These are phyloP conservation scores for Onthophagus taurus DNA, from an alignment of 1,140 invertebrate species.

Conservation along the genomic window DNA sequence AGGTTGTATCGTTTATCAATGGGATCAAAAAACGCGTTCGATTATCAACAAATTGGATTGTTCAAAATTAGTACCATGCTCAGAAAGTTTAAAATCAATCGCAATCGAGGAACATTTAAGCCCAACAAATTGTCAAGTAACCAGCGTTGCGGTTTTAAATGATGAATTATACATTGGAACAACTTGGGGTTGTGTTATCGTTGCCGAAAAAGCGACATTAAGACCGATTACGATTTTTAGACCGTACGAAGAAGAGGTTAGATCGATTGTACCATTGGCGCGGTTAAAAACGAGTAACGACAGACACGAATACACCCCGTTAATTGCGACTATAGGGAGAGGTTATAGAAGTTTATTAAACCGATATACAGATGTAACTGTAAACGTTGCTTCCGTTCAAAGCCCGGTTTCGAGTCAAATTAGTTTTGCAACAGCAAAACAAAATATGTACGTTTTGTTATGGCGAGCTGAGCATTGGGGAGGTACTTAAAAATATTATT, in stretches of 20 bases:
- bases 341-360: conserved; percentile 74
- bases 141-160: conserved; percentile 60
- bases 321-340: conserved; percentile 70
- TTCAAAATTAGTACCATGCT: conserved; percentile 84
- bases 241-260: conserved; percentile 76
- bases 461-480: conserved; percentile 68
- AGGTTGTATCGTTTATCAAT: conserved; percentile 78
- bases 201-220: conserved; percentile 69
- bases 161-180: conserved; percentile 79
- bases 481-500: conserved; percentile 18
- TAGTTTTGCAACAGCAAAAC: conserved; percentile 27
- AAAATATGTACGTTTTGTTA: conserved; percentile 58
- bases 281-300: conserved; percentile 25
- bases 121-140: conserved; percentile 72
- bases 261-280: conserved; percentile 38
- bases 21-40: conserved; percentile 54
- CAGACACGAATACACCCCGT: conserved; percentile 39
- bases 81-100: conserved; percentile 84
- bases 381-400: conserved; percentile 26
- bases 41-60: conserved; percentile 79
- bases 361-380: conserved; percentile 52
- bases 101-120: conserved; percentile 81
- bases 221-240: conserved; percentile 82
- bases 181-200: conserved; percentile 83
- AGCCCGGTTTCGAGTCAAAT: conserved; percentile 29